phyloP scores from a whole-genome alignment of 2,888 invertebrate genomes.

The Papilio demoleus region DNA sequence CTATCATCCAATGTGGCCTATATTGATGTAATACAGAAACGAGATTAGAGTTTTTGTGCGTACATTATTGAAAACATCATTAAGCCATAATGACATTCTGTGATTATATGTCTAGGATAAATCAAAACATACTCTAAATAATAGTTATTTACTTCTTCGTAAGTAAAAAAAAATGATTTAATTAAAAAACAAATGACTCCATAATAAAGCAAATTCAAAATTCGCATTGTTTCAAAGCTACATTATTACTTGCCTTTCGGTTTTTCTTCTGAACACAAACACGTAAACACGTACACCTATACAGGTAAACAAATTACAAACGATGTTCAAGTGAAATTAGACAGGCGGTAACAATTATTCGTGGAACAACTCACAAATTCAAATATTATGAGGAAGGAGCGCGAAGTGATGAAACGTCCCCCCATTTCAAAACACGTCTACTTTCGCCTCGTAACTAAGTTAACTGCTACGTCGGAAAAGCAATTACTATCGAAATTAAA shows the following conservation, averaged over 20 bases:
- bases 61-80: not conserved
- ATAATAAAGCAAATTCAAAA: not conserved
- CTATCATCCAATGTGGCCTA: not conserved
- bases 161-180: too few relatives aligned
- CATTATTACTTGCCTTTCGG: slow-evolving; percentile 31
- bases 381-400: slow-evolving; percentile 38
- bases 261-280: slow-evolving; percentile 12
- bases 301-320: slow-evolving; percentile 28
- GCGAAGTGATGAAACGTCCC: slow-evolving; percentile 39
- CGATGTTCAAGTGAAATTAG: slow-evolving; percentile 32
- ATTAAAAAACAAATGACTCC: too few relatives aligned
- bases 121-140: not conserved
- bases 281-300: slow-evolving; percentile 28
- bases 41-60: slow-evolving; percentile 14
- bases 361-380: slow-evolving; percentile 36
- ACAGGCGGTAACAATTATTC: slow-evolving; percentile 34
- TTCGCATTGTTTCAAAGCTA: not conserved
- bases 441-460: slow-evolving; percentile 39
- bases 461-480: slow-evolving; percentile 39
- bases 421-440: slow-evolving; percentile 40
- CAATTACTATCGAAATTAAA: slow-evolving; percentile 41
- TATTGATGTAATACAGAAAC: not conserved
- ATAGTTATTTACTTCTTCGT: too few relatives aligned
- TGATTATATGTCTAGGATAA: not conserved
- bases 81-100: slow-evolving; percentile 13